Evolutionary conservation across 2,888 invertebrate genomes (phyloP).

Genomic region (Oscheius myriophilus): DNA sequence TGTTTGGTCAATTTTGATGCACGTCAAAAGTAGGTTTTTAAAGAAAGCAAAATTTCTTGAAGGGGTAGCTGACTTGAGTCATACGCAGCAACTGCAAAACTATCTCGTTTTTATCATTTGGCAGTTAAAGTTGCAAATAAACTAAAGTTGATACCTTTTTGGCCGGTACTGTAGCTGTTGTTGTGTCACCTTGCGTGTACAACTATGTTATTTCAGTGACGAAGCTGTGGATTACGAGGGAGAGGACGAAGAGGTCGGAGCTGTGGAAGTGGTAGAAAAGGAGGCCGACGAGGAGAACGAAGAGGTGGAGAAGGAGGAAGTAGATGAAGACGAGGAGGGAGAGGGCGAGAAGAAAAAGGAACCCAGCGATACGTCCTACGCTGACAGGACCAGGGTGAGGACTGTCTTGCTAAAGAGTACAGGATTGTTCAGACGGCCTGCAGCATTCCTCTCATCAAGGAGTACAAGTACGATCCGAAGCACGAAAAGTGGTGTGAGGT

Average conservation of each 20-base stretch:
- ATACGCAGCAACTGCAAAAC: too few species aligned
- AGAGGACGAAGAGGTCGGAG: conserved; percentile 62
- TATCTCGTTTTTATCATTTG: too few species aligned
- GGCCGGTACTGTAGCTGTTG: too few species aligned
- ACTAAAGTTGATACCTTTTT: neutral
- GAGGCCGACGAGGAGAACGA: conserved; percentile 69
- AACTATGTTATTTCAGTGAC: conserved; percentile 46
- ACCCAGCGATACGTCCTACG: neutral
- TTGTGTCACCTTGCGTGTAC: too few species aligned
- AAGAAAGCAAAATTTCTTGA: too few species aligned
- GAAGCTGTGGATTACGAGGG: conserved; percentile 69
- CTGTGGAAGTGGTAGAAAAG: conserved; percentile 34
- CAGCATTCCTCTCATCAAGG: conserved; percentile 71
- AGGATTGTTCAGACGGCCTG: neutral
- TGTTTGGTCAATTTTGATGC: too few species aligned
- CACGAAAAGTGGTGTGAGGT: conserved; percentile 86
- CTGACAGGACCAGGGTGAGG: conserved; percentile 18
- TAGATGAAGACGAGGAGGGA: conserved; percentile 30
- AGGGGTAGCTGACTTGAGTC: too few species aligned
- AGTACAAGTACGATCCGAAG: conserved; percentile 82
- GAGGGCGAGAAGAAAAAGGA: conserved; percentile 6
- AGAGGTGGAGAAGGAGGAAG: conserved; percentile 70
- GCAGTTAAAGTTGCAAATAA: too few species aligned
- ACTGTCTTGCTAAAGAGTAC: conserved; percentile 36
- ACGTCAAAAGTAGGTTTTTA: too few species aligned